Conservation (phyloP, 2,888 invertebrate genomes). For the Thysanoteuthis rhombus region DNA sequence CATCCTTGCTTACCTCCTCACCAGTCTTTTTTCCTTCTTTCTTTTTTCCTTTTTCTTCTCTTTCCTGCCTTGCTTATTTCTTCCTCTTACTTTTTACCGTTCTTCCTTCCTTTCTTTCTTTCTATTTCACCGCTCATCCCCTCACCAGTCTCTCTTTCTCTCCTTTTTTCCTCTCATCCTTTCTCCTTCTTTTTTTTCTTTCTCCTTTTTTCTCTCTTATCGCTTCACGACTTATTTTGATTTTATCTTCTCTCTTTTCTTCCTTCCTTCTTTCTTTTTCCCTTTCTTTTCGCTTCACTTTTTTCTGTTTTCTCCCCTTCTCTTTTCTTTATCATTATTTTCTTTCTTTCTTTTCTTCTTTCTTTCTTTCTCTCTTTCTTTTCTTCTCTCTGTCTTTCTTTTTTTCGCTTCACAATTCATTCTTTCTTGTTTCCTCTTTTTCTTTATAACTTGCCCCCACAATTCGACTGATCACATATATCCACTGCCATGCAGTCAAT, state of each 20-base stretch:
- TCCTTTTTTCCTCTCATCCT: neutral
- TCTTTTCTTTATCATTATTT: neutral
- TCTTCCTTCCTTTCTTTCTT: neutral
- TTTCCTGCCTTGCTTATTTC: too few relatives aligned
- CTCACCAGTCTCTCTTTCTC: neutral
- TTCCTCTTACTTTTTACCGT: neutral
- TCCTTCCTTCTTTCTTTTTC: neutral
- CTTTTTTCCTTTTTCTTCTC: neutral
- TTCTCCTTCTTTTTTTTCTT: neutral
- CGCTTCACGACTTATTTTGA: neutral
- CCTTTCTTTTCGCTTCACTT: too few relatives aligned
- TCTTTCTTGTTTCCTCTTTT: too few relatives aligned
- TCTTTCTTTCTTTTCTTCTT: conserved; percentile 12
- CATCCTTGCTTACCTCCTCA: neutral
- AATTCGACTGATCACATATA: too few relatives aligned
- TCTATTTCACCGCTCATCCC: too few relatives aligned
- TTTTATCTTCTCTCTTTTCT: neutral
- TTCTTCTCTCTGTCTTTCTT: neutral
- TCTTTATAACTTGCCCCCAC: too few relatives aligned
- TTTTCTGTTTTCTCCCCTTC: too few relatives aligned
- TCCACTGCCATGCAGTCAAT: neutral
- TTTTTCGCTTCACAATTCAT: too few relatives aligned
- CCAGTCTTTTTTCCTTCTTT: too few relatives aligned
- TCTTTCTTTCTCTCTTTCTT: neutral
- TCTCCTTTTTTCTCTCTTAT: neutral